A percentile compares a stretch with the other conserved stretches of the same genome.
These are phyloP conservation scores for Mesorhabditis belari DNA, from an alignment of 2,888 invertebrate genomes.

Conservation along the genomic window DNA sequence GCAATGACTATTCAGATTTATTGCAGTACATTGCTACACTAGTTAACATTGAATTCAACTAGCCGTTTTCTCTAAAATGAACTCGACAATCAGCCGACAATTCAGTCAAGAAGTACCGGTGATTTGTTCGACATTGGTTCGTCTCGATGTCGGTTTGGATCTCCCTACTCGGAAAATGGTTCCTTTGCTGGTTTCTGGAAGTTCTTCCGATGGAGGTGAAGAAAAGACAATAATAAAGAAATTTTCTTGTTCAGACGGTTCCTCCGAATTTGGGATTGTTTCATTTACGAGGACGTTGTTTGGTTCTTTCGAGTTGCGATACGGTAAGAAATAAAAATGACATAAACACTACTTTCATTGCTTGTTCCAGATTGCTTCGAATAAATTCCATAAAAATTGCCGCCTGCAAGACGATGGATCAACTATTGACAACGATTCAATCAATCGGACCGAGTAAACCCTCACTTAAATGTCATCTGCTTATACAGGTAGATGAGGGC, in stretches of 20 bases:
- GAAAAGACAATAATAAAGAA: background rate
- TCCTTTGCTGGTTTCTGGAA: slow-evolving; percentile 32
- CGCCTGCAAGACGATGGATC: slow-evolving; percentile 17
- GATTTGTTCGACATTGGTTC: slow-evolving; percentile 10
- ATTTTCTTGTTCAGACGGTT: slow-evolving; percentile 66
- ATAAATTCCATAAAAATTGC: slow-evolving; percentile 19
- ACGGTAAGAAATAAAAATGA: too few species aligned
- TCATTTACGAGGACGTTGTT: slow-evolving; percentile 88
- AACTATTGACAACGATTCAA: slow-evolving; percentile 19
- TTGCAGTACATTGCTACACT: too few species aligned
- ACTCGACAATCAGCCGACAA: too few species aligned
- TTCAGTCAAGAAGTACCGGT: slow-evolving; percentile 1
- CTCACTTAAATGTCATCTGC: slow-evolving; percentile 29
- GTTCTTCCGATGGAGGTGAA: slow-evolving; percentile 33
- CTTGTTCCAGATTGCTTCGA: slow-evolving; percentile 16
- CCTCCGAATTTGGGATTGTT: slow-evolving; percentile 88
- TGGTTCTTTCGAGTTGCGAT: slow-evolving; percentile 77
- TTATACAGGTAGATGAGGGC: slow-evolving; percentile 13
- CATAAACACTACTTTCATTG: too few species aligned
- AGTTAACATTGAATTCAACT: too few species aligned
- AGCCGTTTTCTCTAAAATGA: too few species aligned
- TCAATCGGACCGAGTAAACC: slow-evolving; percentile 21
- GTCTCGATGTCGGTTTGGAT: slow-evolving; percentile 25
- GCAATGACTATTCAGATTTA: too few species aligned
- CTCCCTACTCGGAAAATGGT: slow-evolving; percentile 33